Percentiles rank a stretch among this genome's conserved stretches.
phyloP scores from a whole-genome alignment of 1,140 invertebrate genomes.

The Drosophila triauraria region DNA sequence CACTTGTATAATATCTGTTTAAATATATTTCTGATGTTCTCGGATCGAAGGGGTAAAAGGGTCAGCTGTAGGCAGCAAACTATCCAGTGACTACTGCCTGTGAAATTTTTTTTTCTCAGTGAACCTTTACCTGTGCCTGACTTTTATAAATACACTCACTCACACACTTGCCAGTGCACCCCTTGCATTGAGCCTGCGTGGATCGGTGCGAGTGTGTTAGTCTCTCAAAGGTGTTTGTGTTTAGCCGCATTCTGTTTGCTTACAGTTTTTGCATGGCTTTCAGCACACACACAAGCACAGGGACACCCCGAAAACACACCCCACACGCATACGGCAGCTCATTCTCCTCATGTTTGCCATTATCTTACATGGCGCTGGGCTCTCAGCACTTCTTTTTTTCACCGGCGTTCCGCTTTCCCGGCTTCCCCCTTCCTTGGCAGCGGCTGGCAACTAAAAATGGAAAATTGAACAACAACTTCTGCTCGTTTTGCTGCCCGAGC shows the following conservation, averaged over 20 bases:
- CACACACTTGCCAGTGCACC: constrained; percentile 15
- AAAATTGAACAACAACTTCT: constrained; percentile 83
- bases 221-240: constrained; percentile 80
- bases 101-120: neutral
- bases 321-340: constrained; percentile 41
- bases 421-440: constrained; percentile 14
- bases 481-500: constrained; percentile 81
- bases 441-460: constrained; percentile 76
- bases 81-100: neutral
- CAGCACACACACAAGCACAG: constrained; percentile 34
- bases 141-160: constrained; percentile 71
- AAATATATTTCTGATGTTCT: neutral
- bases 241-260: constrained; percentile 78
- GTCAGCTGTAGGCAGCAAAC: too few relatives aligned
- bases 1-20: neutral
- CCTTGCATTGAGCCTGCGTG: constrained; percentile 21
- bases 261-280: constrained; percentile 79
- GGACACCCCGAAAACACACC: constrained; percentile 1
- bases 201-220: constrained; percentile 36
- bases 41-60: neutral
- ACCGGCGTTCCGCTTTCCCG: constrained; percentile 19
- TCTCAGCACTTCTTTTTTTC: constrained; percentile 47
- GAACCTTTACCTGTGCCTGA: constrained; percentile 40
- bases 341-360: constrained; percentile 64
- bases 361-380: constrained; percentile 65